A percentile compares a stretch with the other conserved stretches of the same genome.
These are phyloP conservation scores for Reinhardtius hippoglossoides DNA, from an alignment of 2,113 vertebrate species.

Conservation along the genomic window DNA sequence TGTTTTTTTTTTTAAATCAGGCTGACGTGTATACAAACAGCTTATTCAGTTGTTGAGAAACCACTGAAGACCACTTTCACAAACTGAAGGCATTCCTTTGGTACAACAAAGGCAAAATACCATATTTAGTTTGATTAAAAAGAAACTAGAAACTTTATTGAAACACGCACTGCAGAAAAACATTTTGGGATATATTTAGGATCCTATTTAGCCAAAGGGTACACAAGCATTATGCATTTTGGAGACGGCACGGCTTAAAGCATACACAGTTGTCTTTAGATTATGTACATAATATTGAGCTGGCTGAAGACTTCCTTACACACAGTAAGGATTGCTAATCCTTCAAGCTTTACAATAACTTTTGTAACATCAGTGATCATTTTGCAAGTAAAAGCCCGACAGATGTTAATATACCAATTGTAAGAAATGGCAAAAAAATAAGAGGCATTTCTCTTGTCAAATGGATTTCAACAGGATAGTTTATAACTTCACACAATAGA, in stretches of 20 bases:
- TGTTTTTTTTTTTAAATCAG: constrained; percentile 60
- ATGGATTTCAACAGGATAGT: constrained; percentile 31
- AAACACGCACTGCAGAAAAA: constrained; percentile 92
- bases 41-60: constrained; percentile 76
- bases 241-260: constrained; percentile 87
- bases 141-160: constrained; percentile 98
- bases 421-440: constrained; percentile 44
- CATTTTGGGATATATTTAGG: constrained; percentile 91
- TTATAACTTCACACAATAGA: constrained; percentile 50
- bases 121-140: constrained; percentile 92
- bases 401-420: constrained; percentile 53
- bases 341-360: constrained; percentile 57
- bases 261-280: constrained; percentile 80
- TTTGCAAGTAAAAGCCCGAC: constrained; percentile 10
- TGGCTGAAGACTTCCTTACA: constrained; percentile 87
- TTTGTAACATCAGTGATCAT: constrained; percentile 34
- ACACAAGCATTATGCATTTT: constrained; percentile 93
- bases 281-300: constrained; percentile 89
- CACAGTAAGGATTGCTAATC: constrained; percentile 47
- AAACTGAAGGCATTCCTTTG: constrained; percentile 72
- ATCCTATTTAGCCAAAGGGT: constrained; percentile 95
- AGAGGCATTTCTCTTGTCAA: constrained; percentile 47
- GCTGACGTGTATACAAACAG: constrained; percentile 68
- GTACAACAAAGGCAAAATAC: constrained; percentile 91
- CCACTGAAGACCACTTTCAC: constrained; percentile 74